These are phyloP conservation scores for Sminthurinus signatus DNA, from an alignment of 1,140 invertebrate genomes.

Conservation along the genomic window DNA sequence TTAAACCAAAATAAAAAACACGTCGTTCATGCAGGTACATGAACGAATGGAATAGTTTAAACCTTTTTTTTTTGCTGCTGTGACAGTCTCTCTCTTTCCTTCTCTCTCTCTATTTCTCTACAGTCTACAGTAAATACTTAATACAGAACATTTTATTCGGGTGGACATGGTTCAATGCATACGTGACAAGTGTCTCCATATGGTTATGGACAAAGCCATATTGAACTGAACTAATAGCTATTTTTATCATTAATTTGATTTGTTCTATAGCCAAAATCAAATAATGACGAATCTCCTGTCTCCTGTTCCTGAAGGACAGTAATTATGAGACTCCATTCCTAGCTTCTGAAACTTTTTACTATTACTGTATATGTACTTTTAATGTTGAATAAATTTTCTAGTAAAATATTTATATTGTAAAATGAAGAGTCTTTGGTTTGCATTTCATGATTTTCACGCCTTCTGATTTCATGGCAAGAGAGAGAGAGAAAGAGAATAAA, in stretches of 20 bases:
- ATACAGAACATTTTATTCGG: slow-evolving; percentile 2
- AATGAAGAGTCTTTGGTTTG: no score
- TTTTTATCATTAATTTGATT: slow-evolving; percentile 6
- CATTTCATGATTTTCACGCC: no score
- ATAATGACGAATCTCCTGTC: slow-evolving; percentile 18
- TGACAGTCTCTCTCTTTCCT: no score
- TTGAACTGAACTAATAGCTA: not conserved
- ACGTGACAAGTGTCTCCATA: not conserved
- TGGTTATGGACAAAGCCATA: not conserved
- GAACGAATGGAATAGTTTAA: no score
- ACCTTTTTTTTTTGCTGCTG: no score
- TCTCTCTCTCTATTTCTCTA: no score
- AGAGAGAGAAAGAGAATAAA: not conserved
- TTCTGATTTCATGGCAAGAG: no score
- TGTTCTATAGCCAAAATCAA: slow-evolving; percentile 6
- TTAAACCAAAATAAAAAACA: no score
- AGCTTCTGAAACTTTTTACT: not conserved
- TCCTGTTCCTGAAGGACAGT: slow-evolving; percentile 10
- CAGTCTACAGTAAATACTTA: no score
- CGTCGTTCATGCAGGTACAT: no score
- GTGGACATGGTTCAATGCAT: slow-evolving; percentile 12
- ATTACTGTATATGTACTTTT: not conserved
- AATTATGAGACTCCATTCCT: not conserved
- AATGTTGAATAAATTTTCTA: no score
- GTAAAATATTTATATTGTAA: no score